Evolutionary conservation across 2,113 vertebrate genomes (phyloP).

Genomic region (Silurus glanis): DNA sequence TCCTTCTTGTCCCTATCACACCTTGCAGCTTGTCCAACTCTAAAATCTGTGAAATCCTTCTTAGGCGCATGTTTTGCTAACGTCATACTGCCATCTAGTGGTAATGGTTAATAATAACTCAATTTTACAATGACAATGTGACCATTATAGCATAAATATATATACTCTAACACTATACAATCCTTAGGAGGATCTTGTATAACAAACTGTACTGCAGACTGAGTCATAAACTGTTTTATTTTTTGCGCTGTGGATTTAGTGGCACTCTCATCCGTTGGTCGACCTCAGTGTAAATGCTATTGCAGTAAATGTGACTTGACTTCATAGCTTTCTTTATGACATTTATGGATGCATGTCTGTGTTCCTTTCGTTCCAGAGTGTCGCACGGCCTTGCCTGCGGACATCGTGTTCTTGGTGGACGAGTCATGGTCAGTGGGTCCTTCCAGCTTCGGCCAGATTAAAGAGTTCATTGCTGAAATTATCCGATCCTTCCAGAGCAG

Average conservation of each 20-base stretch:
- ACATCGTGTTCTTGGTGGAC: conserved; percentile 84
- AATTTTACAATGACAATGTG: background rate
- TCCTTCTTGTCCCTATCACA: background rate
- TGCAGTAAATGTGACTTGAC: background rate
- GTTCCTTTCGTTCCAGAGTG: conserved; percentile 70
- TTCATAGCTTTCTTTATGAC: background rate
- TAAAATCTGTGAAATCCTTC: background rate
- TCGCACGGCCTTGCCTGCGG: conserved; percentile 73
- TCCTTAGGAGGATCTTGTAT: background rate
- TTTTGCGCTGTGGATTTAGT: background rate
- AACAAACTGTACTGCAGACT: background rate
- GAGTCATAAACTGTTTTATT: background rate
- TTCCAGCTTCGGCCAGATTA: conserved; percentile 69
- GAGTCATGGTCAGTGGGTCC: conserved; percentile 71
- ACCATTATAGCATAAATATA: background rate
- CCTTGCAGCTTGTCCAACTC: background rate
- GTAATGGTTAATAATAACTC: background rate
- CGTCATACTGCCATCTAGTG: conserved; percentile 70
- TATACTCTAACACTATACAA: background rate
- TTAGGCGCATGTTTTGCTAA: conserved; percentile 19
- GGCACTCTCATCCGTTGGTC: background rate
- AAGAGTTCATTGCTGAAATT: conserved; percentile 73
- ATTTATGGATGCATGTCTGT: background rate
- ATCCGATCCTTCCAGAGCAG: conserved; percentile 70
- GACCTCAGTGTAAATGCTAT: background rate